phyloP scores from a whole-genome alignment of 2,113 vertebrate genomes.

The Oryzias melastigma region DNA sequence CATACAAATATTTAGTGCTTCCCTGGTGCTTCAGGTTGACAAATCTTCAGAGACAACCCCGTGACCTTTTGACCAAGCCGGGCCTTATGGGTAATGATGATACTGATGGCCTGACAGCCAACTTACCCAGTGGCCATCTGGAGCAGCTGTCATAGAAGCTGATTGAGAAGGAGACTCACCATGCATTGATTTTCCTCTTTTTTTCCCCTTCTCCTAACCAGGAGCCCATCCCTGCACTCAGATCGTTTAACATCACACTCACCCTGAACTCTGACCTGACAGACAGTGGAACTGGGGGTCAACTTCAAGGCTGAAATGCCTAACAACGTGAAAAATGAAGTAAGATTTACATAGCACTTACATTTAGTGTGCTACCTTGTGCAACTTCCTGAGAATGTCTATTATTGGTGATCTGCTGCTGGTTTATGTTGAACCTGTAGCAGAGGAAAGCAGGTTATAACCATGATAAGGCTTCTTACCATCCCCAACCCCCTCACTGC shows the following conservation, averaged over 20 bases:
- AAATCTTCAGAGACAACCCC: slow-evolving; percentile 59
- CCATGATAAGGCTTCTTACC: slow-evolving; percentile 31
- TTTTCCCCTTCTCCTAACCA: slow-evolving; percentile 8
- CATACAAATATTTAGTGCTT: slow-evolving; percentile 50
- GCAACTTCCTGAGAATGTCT: slow-evolving; percentile 1
- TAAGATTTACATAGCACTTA: not conserved
- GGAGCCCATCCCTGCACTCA: slow-evolving; percentile 14
- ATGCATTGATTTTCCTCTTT: slow-evolving; percentile 64
- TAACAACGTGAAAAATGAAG: not conserved
- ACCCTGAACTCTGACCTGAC: slow-evolving; percentile 65
- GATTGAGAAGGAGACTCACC: slow-evolving; percentile 77
- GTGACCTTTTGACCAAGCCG: slow-evolving; percentile 68
- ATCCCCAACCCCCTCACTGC: not conserved
- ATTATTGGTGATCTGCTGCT: slow-evolving; percentile 37
- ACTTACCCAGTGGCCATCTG: slow-evolving; percentile 76
- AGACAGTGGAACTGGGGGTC: slow-evolving; percentile 54
- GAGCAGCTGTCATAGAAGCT: slow-evolving; percentile 71
- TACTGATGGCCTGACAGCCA: slow-evolving; percentile 74
- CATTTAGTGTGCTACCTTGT: not conserved
- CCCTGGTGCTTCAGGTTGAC: slow-evolving; percentile 55
- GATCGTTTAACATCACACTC: slow-evolving; percentile 42
- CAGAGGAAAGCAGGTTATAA: slow-evolving; percentile 23
- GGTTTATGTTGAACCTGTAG: slow-evolving; percentile 8
- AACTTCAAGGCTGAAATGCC: slow-evolving; percentile 45
- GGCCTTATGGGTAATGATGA: slow-evolving; percentile 76